phyloP scores from a whole-genome alignment of 2,113 vertebrate species.

The Hippocampus abdominalis region DNA sequence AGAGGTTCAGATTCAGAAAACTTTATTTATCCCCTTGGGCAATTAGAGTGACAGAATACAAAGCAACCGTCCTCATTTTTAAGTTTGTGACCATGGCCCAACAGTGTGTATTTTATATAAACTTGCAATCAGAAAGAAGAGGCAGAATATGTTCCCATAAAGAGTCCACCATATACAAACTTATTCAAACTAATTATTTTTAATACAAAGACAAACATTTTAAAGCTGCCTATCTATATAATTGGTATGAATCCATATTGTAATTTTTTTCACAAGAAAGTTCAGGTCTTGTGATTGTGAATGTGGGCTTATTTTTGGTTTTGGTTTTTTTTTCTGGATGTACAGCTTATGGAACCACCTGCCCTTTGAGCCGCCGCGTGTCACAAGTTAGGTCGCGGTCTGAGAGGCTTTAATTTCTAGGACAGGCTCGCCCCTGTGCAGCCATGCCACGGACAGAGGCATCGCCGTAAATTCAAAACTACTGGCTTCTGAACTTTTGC shows the following conservation, averaged over 20 bases:
- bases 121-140: background rate
- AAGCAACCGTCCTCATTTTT: background rate
- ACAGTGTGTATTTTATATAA: too few relatives aligned
- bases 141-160: background rate
- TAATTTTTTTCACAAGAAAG: background rate
- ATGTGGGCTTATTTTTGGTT: background rate
- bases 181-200: background rate
- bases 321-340: conserved; percentile 2
- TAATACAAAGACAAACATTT: background rate
- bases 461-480: conserved; percentile 51
- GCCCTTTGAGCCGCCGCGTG: conserved; percentile 17
- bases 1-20: too few relatives aligned
- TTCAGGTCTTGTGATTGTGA: conserved; percentile 7
- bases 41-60: too few relatives aligned
- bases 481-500: conserved; percentile 51
- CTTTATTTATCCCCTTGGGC: too few relatives aligned
- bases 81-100: background rate
- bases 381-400: conserved; percentile 40
- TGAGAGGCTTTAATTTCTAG: conserved; percentile 22
- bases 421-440: conserved; percentile 30
- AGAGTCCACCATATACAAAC: background rate
- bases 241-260: background rate
- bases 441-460: conserved; percentile 36
- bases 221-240: background rate
- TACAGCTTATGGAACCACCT: conserved; percentile 31